Base-by-base conservation (phyloP, 2,888 invertebrate genomes). In the Nineta flava region DNA sequence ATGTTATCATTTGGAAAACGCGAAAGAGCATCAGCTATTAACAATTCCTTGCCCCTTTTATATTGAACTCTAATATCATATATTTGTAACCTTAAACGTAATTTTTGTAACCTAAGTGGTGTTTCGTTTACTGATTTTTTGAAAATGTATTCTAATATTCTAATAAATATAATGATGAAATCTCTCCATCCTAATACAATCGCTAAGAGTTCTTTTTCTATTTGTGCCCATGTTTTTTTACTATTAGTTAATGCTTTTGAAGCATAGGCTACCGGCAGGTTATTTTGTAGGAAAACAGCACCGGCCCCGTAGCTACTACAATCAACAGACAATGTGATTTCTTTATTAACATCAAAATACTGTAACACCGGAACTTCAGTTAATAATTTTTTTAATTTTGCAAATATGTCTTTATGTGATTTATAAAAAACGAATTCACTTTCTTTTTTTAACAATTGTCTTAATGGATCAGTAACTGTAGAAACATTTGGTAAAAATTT, bases 41-140 rank as follows among this genome's bases (percentile, higher is more conserved):
- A 6, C 13, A 35, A 4, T 35, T 35, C 13, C 13, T 35, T 35
- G 13, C 35, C 35, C 13, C 12, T 10, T 13, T n/a, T 13, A 13
- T 35, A 35, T 35, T 35, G 12, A 10, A 35, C 10, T 35, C 2
- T 35, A n/a, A 35, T 35, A 35, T 35, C 35, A 35, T n/a, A 35
- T 4, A n/a, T 35, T n/a, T 35, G 35, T 35, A 53, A 44, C 43
- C 15, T 44, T 44, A 49, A 44, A 15, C 5, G 16, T 10, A 38
- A 50, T 19, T 52, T 52, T 45, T 49, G 53, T 17, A 49, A 53
- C 31, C 48, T 55, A 35, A 53, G 54, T 54, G 52, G 52, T 4
- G 51, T 54, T 48, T 46, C 50, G 54, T 52, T 50, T 51, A 4
- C 3, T 32, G 32, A 10, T 10, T 32, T 32, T 32, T 32, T 16